These are phyloP conservation scores for Lithophane socia DNA, from an alignment of 2,888 invertebrate species.

Conservation along the genomic window DNA sequence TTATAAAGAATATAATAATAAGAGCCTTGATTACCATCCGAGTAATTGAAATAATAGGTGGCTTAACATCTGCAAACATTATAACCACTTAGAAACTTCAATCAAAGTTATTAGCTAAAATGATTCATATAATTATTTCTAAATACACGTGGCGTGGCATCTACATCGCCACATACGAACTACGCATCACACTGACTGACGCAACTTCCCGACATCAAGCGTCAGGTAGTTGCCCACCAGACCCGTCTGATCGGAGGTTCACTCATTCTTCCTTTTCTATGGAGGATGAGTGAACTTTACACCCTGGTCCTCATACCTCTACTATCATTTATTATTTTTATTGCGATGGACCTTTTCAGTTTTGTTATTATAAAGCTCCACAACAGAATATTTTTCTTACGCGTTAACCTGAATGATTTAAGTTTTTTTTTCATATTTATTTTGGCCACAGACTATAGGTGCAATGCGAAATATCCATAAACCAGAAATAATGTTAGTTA, in stretches of 20 bases:
- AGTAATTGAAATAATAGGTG: slow-evolving; percentile 38
- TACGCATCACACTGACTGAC: too few species aligned
- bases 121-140: background rate
- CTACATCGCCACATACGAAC: too few species aligned
- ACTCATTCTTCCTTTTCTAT: too few species aligned
- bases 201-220: too few species aligned
- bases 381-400: background rate
- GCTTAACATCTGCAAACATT: slow-evolving; percentile 1
- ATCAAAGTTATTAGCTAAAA: slow-evolving; percentile 20
- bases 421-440: background rate
- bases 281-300: too few species aligned
- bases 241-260: too few species aligned
- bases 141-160: background rate
- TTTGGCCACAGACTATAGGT: background rate
- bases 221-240: too few species aligned
- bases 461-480: slow-evolving; percentile 5
- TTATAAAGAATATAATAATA: slow-evolving; percentile 7
- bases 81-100: slow-evolving; percentile 4
- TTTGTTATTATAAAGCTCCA: background rate
- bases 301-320: too few species aligned
- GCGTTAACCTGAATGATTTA: background rate
- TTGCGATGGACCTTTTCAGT: background rate
- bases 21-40: slow-evolving; percentile 11
- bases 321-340: background rate
- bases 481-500: slow-evolving; percentile 19